Evolutionary conservation across 1,140 invertebrate species (phyloP).

Genomic region (Rhynchophorus ferrugineus): DNA sequence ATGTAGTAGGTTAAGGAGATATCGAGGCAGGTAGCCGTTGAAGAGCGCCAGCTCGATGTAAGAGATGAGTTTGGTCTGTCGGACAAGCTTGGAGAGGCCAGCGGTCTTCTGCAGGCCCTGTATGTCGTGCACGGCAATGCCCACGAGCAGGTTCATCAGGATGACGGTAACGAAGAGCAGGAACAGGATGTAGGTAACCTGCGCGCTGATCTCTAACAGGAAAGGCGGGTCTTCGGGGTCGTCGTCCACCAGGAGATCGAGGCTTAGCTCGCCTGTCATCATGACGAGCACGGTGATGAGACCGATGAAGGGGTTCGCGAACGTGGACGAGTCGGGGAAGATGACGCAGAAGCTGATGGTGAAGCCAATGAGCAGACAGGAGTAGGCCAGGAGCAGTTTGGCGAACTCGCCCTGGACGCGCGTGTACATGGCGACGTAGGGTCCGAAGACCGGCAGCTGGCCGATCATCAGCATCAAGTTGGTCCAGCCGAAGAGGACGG

Average conservation of each 20-base stretch:
- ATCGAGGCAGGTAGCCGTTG: conserved; percentile 62
- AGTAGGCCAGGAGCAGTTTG: conserved; percentile 74
- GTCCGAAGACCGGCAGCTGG: conserved; percentile 74
- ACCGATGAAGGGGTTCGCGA: conserved; percentile 68
- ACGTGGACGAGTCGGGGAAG: conserved; percentile 70
- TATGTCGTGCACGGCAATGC: conserved; percentile 74
- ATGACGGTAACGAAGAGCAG: conserved; percentile 72
- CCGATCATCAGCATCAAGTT: conserved; percentile 84
- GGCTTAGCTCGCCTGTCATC: conserved; percentile 81
- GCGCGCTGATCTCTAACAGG: conserved; percentile 59
- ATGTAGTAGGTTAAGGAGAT: conserved; percentile 61
- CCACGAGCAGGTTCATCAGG: conserved; percentile 72
- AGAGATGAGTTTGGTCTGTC: conserved; percentile 69
- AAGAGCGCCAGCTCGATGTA: conserved; percentile 66
- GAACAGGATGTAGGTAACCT: conserved; percentile 66
- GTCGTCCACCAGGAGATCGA: conserved; percentile 59
- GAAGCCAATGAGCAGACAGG: conserved; percentile 75
- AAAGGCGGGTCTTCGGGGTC: conserved; percentile 54
- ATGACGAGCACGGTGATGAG: conserved; percentile 78
- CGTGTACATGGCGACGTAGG: conserved; percentile 82
- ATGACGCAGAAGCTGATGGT: conserved; percentile 81
- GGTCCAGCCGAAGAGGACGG: conserved; percentile 75
- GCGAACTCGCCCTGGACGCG: conserved; percentile 78
- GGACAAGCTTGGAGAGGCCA: conserved; percentile 63
- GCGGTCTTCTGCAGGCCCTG: conserved; percentile 70